Conservation (phyloP, 2,113 vertebrate species). For the Gopherus flavomarginatus region DNA sequence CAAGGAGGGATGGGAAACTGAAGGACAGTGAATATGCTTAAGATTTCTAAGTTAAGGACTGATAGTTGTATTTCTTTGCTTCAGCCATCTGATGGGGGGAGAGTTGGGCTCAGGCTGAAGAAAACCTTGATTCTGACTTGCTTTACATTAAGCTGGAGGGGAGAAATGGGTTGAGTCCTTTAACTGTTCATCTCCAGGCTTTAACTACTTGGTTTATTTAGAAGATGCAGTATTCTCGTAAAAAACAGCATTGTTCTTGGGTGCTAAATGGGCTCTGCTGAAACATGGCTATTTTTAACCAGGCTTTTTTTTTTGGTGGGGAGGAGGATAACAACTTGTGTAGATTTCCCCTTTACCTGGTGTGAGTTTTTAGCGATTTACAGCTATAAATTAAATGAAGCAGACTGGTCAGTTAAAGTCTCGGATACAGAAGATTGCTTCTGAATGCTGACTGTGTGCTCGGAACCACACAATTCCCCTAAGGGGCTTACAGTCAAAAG, state of each 20-base stretch:
- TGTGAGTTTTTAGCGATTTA: not conserved
- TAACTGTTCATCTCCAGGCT: rapidly evolving
- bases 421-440: rapidly evolving
- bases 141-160: not conserved
- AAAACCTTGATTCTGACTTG: not conserved
- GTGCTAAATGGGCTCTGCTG: not conserved
- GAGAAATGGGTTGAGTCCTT: not conserved
- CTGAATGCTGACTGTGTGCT: rapidly evolving
- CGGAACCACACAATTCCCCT: rapidly evolving
- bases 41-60: not conserved
- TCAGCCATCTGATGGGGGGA: not conserved
- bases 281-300: not conserved
- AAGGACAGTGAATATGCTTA: not conserved
- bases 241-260: not conserved
- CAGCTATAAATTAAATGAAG: rapidly evolving
- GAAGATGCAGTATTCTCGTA: rapidly evolving
- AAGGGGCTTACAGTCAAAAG: not conserved
- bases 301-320: rapidly evolving
- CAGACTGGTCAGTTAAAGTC: not conserved
- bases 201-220: not conserved
- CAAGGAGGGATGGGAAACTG: not conserved
- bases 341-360: rapidly evolving
- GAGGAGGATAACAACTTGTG: no score
- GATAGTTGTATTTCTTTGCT: not conserved
- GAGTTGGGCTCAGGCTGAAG: not conserved